A percentile compares a stretch with the other conserved stretches of the same genome.
Evolutionary conservation across 35 echinoderm and acorn worm species (phyloP).

Genomic region (Diadema setosum): DNA sequence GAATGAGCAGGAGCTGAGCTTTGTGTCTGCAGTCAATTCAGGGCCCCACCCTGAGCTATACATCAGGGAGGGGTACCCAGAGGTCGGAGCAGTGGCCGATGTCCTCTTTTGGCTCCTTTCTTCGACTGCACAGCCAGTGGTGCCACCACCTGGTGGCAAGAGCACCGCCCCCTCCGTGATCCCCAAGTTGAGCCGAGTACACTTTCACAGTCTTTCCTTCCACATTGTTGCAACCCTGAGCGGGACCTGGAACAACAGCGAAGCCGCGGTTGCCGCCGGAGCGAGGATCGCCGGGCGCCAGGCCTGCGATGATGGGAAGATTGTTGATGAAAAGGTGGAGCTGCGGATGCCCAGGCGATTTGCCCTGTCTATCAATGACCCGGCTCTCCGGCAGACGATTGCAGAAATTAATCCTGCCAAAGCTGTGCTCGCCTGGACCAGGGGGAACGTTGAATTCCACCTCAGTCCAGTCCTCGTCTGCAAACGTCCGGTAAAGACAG

Average conservation of each 20-base stretch:
- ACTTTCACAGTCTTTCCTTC: slow-evolving; percentile 88
- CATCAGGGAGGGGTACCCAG: slow-evolving; percentile 54
- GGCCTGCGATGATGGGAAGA: slow-evolving; percentile 58
- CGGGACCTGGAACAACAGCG: slow-evolving; percentile 60
- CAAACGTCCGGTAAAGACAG: slow-evolving; percentile 85
- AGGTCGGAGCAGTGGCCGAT: slow-evolving; percentile 83
- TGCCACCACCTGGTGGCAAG: background rate
- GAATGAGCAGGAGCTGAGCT: slow-evolving; percentile 90
- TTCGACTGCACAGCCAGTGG: background rate
- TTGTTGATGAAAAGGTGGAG: slow-evolving; percentile 64
- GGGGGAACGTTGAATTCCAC: slow-evolving; percentile 63
- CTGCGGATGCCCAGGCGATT: slow-evolving; percentile 66
- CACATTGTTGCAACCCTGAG: slow-evolving; percentile 78
- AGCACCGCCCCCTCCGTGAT: background rate
- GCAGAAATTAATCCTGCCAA: slow-evolving; percentile 52
- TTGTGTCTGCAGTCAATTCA: slow-evolving; percentile 53
- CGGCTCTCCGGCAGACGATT: slow-evolving; percentile 23
- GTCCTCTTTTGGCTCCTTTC: slow-evolving; percentile 72
- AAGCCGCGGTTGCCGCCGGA: slow-evolving; percentile 72
- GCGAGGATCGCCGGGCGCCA: slow-evolving; percentile 63
- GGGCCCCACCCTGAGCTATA: slow-evolving; percentile 48
- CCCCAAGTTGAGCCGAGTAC: slow-evolving; percentile 60
- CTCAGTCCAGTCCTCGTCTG: slow-evolving; percentile 95
- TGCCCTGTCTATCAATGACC: slow-evolving; percentile 58
- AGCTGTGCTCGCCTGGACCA: slow-evolving; percentile 56